Evolutionary conservation across 2,797 vertebrate species (phyloP).

Genomic region (Coccyzus lansbergi): DNA sequence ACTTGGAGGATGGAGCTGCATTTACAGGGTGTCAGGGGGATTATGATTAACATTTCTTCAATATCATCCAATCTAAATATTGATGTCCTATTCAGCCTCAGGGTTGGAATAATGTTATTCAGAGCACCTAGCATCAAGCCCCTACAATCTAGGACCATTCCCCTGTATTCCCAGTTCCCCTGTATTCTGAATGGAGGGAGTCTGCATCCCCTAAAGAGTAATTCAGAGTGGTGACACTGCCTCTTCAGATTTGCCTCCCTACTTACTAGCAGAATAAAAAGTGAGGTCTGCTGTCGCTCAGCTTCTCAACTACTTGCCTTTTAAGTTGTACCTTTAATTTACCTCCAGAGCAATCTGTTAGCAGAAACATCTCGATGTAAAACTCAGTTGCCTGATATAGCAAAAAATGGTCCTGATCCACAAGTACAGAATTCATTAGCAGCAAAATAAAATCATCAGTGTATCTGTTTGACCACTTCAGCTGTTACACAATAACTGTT

Average conservation of each 20-base stretch:
- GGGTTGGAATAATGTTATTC: background rate
- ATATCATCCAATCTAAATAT: background rate
- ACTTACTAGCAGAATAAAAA: background rate
- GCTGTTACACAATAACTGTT: conserved; percentile 27
- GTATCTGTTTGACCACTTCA: conserved; percentile 3
- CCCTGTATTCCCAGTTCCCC: accelerated
- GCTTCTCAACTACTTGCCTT: background rate
- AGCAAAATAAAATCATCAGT: background rate
- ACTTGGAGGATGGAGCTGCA: background rate
- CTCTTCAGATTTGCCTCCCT: background rate
- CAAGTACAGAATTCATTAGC: too few relatives aligned
- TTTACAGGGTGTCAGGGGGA: background rate
- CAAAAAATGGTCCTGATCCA: background rate
- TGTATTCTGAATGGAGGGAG: background rate
- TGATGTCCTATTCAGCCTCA: background rate
- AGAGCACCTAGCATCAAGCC: background rate
- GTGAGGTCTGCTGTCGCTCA: background rate
- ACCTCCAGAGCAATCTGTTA: background rate
- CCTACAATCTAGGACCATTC: background rate
- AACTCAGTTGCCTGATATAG: background rate
- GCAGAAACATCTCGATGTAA: background rate
- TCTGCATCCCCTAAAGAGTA: background rate
- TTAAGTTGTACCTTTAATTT: background rate
- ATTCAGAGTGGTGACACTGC: background rate
- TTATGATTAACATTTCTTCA: background rate